Conservation (phyloP, 2,113 vertebrate genomes). For the Ivindomyrus marchei region DNA sequence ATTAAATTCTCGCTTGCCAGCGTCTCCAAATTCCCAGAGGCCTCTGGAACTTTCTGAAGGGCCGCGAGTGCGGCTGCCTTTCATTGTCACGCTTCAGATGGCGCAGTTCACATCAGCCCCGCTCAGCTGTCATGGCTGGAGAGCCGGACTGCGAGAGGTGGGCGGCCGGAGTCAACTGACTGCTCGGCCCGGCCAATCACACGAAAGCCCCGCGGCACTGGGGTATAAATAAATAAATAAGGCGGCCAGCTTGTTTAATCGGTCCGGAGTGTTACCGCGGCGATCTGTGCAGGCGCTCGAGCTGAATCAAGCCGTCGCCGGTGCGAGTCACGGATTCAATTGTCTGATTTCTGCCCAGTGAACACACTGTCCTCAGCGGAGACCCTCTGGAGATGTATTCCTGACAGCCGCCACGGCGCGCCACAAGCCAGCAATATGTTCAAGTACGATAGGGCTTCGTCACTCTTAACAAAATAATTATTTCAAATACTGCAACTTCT, state of each 20-base stretch:
- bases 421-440: not conserved
- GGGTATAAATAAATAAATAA: conserved; percentile 13
- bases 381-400: not conserved
- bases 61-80: not conserved
- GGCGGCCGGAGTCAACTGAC: not conserved
- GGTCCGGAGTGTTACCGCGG: not conserved
- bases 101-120: not conserved
- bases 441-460: not conserved
- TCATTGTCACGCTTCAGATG: not conserved
- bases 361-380: not conserved
- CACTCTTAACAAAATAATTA: not conserved
- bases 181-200: not conserved
- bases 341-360: conserved; percentile 9
- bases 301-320: not conserved
- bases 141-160: not conserved
- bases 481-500: not conserved
- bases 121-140: not conserved
- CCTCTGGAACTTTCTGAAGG: not conserved
- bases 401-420: not conserved
- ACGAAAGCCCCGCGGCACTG: conserved; percentile 5
- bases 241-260: not conserved
- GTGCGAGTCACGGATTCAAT: conserved; percentile 3
- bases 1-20: not conserved
- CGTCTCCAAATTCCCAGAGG: conserved; percentile 5
- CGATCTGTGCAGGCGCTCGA: conserved; percentile 4